phyloP scores from a whole-genome alignment of 2,113 vertebrate species.

The Vombatus ursinus region DNA sequence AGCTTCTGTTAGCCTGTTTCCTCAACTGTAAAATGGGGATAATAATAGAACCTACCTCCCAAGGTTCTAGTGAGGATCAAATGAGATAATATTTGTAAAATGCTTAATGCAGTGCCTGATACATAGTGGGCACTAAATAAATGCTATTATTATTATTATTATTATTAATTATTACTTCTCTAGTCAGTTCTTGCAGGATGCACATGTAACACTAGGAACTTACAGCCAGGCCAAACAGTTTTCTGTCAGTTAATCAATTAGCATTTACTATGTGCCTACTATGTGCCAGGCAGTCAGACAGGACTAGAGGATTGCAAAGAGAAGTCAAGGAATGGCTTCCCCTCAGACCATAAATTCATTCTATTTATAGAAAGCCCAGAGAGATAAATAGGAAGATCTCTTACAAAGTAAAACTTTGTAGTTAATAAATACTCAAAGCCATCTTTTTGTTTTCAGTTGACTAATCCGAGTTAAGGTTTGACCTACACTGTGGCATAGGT shows the following conservation, averaged over 20 bases:
- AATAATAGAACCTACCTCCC: background rate
- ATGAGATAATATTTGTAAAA: background rate
- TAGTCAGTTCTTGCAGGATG: background rate
- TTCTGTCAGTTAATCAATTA: background rate
- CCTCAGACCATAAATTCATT: background rate
- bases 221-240: background rate
- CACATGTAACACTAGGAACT: background rate
- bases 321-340: background rate
- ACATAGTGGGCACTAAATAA: background rate
- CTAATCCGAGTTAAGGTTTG: constrained; percentile 4
- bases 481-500: background rate
- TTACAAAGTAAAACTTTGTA: background rate
- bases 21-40: background rate
- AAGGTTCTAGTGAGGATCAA: background rate
- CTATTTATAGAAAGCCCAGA: background rate
- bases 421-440: background rate
- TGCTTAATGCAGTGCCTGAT: background rate
- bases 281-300: background rate
- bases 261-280: background rate
- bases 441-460: background rate
- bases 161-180: background rate
- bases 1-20: background rate
- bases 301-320: background rate
- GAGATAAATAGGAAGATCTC: background rate
- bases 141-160: background rate